Evolutionary conservation across 2,888 invertebrate genomes (phyloP).

Genomic region (Geotrupes spiniger): DNA sequence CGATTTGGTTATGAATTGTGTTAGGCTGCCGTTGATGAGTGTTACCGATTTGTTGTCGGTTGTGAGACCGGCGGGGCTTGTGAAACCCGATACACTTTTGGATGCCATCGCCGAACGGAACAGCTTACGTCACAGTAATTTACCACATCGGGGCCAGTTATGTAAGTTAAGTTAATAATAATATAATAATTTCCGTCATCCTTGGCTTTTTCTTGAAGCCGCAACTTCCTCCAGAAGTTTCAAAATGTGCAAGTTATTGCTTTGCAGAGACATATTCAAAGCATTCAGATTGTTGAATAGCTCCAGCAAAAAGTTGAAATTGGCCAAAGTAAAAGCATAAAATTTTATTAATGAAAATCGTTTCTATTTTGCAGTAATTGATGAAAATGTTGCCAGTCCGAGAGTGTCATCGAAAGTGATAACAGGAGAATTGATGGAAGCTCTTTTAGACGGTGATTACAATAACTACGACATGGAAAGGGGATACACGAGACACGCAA

Average conservation of each 20-base stretch:
- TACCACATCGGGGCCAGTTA: conserved; percentile 81
- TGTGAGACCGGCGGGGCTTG: conserved; percentile 82
- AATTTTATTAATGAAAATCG: too few species aligned
- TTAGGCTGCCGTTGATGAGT: conserved; percentile 84
- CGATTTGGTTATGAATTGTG: conserved; percentile 55
- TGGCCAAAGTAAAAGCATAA: too few species aligned
- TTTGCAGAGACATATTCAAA: too few species aligned
- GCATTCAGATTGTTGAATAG: too few species aligned
- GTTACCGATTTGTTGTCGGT: conserved; percentile 83
- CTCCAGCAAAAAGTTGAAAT: too few species aligned
- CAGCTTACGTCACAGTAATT: conserved; percentile 71
- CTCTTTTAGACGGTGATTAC: conserved; percentile 86
- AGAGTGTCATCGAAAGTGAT: conserved; percentile 82
- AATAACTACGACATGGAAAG: conserved; percentile 89
- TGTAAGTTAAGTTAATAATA: conserved; percentile 53
- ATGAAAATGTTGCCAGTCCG: conserved; percentile 87
- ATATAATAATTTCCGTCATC: neutral
- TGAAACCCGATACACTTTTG: conserved; percentile 85
- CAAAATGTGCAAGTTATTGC: too few species aligned
- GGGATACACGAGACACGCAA: conserved; percentile 63
- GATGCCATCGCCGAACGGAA: conserved; percentile 92
- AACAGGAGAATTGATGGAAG: conserved; percentile 84
- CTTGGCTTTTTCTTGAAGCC: too few species aligned
- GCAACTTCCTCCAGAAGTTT: too few species aligned
- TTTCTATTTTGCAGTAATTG: too few species aligned